These are phyloP conservation scores for Pollenia angustigena DNA, from an alignment of 2,888 invertebrate genomes.

Conservation along the genomic window DNA sequence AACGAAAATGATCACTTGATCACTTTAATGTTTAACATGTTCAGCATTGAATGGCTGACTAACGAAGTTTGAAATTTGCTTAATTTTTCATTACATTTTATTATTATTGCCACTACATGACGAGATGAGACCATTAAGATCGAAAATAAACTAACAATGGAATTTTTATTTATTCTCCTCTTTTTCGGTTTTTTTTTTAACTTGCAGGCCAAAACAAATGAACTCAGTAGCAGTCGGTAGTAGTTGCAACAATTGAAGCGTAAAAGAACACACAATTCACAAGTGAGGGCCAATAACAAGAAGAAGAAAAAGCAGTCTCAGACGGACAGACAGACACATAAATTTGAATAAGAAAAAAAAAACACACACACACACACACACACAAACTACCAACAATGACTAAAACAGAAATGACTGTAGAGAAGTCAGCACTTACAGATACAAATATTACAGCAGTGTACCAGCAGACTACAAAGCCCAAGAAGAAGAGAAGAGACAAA, in stretches of 20 bases:
- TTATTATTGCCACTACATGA: constrained; percentile 52
- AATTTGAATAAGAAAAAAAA: constrained; percentile 42
- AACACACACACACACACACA: constrained; percentile 5
- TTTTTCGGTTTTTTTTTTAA: constrained; percentile 2
- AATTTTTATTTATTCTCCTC: constrained; percentile 46
- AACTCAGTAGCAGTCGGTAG: constrained; percentile 49
- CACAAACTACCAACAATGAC: constrained; percentile 29
- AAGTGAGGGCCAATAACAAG: constrained; percentile 2
- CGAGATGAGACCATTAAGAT: constrained; percentile 59
- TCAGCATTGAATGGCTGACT: constrained; percentile 57
- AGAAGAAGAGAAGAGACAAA: constrained; percentile 84
- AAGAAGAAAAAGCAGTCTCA: background rate
- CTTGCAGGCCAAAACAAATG: constrained; percentile 45
- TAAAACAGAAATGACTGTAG: constrained; percentile 71
- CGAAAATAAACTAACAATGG: constrained; percentile 65
- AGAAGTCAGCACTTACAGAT: constrained; percentile 78
- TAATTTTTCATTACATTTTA: constrained; percentile 64
- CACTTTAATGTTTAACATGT: constrained; percentile 38
- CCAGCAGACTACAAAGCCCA: constrained; percentile 81
- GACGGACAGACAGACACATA: constrained; percentile 38
- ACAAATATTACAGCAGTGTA: constrained; percentile 78
- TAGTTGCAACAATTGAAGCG: constrained; percentile 54
- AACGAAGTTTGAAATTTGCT: constrained; percentile 69
- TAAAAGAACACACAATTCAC: constrained; percentile 45
- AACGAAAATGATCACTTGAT: constrained; percentile 62